Percentiles rank a stretch among this genome's conserved stretches.
Conservation (phyloP, 1,140 invertebrate genomes). For the Aethina tumida region DNA sequence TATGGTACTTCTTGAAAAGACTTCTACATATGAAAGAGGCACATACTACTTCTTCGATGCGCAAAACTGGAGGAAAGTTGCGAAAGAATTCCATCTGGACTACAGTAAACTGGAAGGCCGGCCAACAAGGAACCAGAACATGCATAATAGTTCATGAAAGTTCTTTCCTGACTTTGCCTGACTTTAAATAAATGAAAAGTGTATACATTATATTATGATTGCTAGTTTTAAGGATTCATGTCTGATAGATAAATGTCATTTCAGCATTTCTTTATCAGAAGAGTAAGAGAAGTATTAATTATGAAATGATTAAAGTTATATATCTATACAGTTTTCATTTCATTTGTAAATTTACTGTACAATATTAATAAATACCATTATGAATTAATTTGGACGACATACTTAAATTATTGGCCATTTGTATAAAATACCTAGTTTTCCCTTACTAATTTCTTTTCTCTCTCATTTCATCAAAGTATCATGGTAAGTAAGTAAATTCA, state of each 20-base stretch:
- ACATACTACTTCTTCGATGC: slow-evolving; percentile 99
- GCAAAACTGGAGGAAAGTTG: slow-evolving; percentile 90
- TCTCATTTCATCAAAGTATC: too few relatives aligned
- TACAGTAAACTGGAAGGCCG: slow-evolving; percentile 94
- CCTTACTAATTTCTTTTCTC: too few relatives aligned
- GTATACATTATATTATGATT: slow-evolving; percentile 32
- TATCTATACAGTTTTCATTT: slow-evolving; percentile 37
- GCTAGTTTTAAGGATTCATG: slow-evolving; percentile 25
- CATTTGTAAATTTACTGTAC: slow-evolving; percentile 38
- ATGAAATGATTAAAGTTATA: slow-evolving; percentile 29
- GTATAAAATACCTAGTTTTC: too few relatives aligned
- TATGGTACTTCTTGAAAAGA: slow-evolving; percentile 86
- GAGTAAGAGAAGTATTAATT: slow-evolving; percentile 32
- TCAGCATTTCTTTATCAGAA: slow-evolving; percentile 21
- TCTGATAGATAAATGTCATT: slow-evolving; percentile 18
- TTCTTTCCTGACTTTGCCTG: slow-evolving; percentile 25
- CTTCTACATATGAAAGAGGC: slow-evolving; percentile 89
- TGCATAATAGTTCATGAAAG: slow-evolving; percentile 23
- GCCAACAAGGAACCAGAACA: slow-evolving; percentile 42
- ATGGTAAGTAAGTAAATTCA: too few relatives aligned
- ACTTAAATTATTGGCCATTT: too few relatives aligned
- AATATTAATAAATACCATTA: slow-evolving; percentile 33
- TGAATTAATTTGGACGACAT: slow-evolving; percentile 12
- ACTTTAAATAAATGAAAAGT: slow-evolving; percentile 38
- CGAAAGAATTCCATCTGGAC: slow-evolving; percentile 94